Percentiles rank a stretch among this genome's conserved stretches.
Evolutionary conservation across 2,888 invertebrate genomes (phyloP).

Genomic region (Tenthredo notha): DNA sequence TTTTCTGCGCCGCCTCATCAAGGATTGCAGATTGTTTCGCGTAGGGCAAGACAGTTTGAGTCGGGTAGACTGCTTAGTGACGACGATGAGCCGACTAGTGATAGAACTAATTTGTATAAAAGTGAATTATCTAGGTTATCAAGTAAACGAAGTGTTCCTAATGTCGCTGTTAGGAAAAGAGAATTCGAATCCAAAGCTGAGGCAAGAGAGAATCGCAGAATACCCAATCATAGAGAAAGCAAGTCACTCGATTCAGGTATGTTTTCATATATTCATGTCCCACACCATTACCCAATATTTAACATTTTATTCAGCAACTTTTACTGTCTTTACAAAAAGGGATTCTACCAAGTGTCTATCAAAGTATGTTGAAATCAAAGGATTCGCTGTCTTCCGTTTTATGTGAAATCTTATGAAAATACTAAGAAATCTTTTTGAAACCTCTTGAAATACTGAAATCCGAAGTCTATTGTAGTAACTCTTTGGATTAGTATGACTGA

Average conservation of each 20-base stretch:
- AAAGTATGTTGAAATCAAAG: no score
- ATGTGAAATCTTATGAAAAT: neutral
- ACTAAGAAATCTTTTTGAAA: neutral
- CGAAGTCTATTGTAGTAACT: neutral
- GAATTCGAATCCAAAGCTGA: conserved; percentile 85
- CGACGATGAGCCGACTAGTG: conserved; percentile 79
- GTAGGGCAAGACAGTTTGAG: conserved; percentile 88
- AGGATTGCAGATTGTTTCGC: conserved; percentile 85
- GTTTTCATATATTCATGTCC: conserved; percentile 53
- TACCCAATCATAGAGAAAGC: conserved; percentile 79
- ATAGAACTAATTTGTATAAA: conserved; percentile 84
- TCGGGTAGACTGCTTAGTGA: conserved; percentile 82
- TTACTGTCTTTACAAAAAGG: no score
- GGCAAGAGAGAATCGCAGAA: conserved; percentile 75
- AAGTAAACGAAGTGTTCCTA: conserved; percentile 86
- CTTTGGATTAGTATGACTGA: neutral
- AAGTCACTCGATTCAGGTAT: conserved; percentile 81
- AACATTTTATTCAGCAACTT: neutral
- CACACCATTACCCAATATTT: neutral
- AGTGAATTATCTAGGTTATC: conserved; percentile 85
- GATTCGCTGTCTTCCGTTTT: neutral
- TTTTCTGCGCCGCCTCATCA: conserved; percentile 74
- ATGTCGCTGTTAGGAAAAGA: conserved; percentile 86
- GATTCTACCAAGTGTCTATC: no score
- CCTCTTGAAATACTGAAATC: neutral